Evolutionary conservation across 1,140 invertebrate species (phyloP), one percentile per base, ranked within the genome.

Genomic region (Leptinotarsa lineolata): DNA sequence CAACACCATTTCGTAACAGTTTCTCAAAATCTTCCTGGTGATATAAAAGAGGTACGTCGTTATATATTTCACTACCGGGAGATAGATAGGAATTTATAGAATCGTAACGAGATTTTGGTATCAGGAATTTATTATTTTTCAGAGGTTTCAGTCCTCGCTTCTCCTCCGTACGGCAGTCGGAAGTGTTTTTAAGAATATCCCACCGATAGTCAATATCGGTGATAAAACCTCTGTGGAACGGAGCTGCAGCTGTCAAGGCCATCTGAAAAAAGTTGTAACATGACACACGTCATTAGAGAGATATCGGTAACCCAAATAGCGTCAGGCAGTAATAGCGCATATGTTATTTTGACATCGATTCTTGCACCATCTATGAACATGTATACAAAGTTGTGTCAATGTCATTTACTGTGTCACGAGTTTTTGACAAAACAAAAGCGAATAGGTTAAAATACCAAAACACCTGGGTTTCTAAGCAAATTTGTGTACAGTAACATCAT

Each of bases 81-180:
- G 96, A 98, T 13, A 99, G 87, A 84, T 99, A 99, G 3, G 94
- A 97, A 85, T 99, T 97, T 61, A 99, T 98, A 1, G 97, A 98
- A 85, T 98, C 97, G 84, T 99, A 99, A 48, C 98, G 88, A 6
- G 97, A 99, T 86, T 99, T 99, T 70, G 91, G 91, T 76, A 99
- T 99, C 60, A 90, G 89, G 87, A 96, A 93, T 86, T 93, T 91
- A 83, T 92, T 89, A 73, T 91, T 86, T 80, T 91, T 88, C 6
- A 95, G 85, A n/a, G 94, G 93, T 72, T 88, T 86, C 16, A 96
- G 83, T 11, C 97, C 97, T 72, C 95, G 89, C 86, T 99, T 98
- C 85, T 98, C 96, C 66, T 89, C 87, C 1, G 97, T 99, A 75
- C 98, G 90, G 83, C 97, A 97, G 87, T 99, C 98, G 46, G 98